A percentile compares a stretch with the other conserved stretches of the same genome.
Conservation (phyloP, 2,888 invertebrate species). For the Melinopterus prodromus region DNA sequence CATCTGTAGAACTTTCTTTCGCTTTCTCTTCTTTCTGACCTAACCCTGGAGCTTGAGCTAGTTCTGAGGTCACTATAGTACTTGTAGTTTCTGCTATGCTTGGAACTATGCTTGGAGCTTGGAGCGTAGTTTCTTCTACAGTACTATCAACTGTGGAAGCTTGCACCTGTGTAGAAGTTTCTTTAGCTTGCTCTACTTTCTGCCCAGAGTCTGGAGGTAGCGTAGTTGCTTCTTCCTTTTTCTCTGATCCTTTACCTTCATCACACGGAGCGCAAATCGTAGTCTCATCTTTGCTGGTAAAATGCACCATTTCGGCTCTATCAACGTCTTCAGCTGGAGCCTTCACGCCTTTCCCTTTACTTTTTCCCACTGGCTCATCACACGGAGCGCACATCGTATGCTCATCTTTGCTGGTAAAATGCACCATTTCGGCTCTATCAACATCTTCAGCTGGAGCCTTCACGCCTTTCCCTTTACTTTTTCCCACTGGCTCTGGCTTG, state of each 20-base stretch:
- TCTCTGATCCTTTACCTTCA: background rate
- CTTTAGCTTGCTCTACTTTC: background rate
- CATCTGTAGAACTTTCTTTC: background rate
- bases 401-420: background rate
- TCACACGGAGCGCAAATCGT: background rate
- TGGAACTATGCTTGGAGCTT: no score
- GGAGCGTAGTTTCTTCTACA: background rate
- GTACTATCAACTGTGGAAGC: background rate
- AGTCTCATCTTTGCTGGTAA: background rate
- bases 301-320: background rate
- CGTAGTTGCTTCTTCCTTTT: background rate
- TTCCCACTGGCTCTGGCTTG: background rate
- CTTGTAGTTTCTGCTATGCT: no score
- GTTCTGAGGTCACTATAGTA: no score
- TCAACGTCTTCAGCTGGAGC: background rate
- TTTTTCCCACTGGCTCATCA: background rate
- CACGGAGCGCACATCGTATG: background rate
- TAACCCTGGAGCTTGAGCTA: no score
- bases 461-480: background rate
- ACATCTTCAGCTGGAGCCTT: background rate
- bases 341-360: background rate
- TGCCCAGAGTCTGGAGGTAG: no score
- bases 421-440: background rate
- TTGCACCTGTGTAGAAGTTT: background rate
- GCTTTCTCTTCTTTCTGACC: background rate